Conservation (phyloP, 2,797 vertebrate genomes). For the Oreochromis grahami region DNA sequence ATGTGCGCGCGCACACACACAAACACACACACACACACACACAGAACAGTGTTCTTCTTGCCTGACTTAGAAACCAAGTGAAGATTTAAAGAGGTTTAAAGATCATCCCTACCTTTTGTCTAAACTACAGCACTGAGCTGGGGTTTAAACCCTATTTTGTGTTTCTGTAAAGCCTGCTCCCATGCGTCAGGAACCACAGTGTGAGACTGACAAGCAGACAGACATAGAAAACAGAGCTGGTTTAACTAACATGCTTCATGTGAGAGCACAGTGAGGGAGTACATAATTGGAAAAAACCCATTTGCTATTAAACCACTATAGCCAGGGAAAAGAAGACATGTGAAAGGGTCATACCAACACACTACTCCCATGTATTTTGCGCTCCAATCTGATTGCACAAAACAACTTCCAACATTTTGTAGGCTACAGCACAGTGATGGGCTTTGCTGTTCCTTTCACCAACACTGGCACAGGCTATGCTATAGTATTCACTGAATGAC, state of each 20-base stretch:
- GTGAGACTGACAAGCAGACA: slow-evolving; percentile 11
- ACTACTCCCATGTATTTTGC: background rate
- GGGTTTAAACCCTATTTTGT: slow-evolving; percentile 41
- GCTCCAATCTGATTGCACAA: background rate
- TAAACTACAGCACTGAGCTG: slow-evolving; percentile 50
- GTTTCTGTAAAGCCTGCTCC: slow-evolving; percentile 45
- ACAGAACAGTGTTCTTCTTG: background rate
- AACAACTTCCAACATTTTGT: background rate
- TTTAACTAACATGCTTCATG: slow-evolving; percentile 27
- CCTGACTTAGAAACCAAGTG: slow-evolving; percentile 5
- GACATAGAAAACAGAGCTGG: background rate
- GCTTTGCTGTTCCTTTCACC: background rate
- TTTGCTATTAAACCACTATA: background rate
- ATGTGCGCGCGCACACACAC: background rate
- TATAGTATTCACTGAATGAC: background rate
- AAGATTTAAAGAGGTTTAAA: slow-evolving; percentile 52
- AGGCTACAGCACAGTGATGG: background rate
- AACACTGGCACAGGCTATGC: slow-evolving; percentile 6
- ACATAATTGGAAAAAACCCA: background rate
- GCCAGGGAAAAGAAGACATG: background rate
- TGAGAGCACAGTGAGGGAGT: background rate
- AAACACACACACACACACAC: background rate
- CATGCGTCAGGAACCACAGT: slow-evolving; percentile 12
- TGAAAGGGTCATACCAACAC: background rate
- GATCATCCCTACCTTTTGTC: slow-evolving; percentile 54